These are phyloP conservation scores for Hyposmocoma kahamanoa DNA, from an alignment of 1,140 invertebrate genomes.

Conservation along the genomic window DNA sequence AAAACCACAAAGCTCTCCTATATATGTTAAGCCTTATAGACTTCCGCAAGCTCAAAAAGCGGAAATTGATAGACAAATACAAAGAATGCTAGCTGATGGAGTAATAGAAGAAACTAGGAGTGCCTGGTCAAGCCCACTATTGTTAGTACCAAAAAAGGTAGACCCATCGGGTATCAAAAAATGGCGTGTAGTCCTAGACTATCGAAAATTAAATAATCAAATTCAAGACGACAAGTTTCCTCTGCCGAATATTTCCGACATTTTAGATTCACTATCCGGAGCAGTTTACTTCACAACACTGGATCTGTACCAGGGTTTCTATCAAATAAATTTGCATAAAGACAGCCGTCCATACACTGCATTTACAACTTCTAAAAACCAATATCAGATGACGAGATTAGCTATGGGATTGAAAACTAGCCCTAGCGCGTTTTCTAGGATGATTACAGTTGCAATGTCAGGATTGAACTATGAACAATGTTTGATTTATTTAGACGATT, in stretches of 20 bases:
- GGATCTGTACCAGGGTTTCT: constrained; percentile 70
- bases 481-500: constrained; percentile 57
- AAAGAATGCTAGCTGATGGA: neutral
- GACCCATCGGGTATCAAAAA: neutral
- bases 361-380: constrained; percentile 38
- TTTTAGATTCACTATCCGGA: constrained; percentile 26
- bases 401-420: constrained; percentile 55
- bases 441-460: constrained; percentile 48
- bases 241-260: neutral
- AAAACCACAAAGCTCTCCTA: neutral
- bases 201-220: neutral
- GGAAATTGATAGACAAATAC: neutral
- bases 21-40: neutral
- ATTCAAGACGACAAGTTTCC: constrained; percentile 3
- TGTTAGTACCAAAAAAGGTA: constrained; percentile 1
- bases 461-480: constrained; percentile 31
- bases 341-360: constrained; percentile 40
- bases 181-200: neutral
- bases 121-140: neutral
- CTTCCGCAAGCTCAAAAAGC: neutral
- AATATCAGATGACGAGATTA: constrained; percentile 42
- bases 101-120: neutral
- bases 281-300: constrained; percentile 66
- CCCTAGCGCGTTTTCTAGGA: constrained; percentile 27
- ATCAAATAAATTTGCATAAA: constrained; percentile 67